Base-by-base conservation (phyloP, 2,113 vertebrate species). In the Percopsis transmontana region DNA sequence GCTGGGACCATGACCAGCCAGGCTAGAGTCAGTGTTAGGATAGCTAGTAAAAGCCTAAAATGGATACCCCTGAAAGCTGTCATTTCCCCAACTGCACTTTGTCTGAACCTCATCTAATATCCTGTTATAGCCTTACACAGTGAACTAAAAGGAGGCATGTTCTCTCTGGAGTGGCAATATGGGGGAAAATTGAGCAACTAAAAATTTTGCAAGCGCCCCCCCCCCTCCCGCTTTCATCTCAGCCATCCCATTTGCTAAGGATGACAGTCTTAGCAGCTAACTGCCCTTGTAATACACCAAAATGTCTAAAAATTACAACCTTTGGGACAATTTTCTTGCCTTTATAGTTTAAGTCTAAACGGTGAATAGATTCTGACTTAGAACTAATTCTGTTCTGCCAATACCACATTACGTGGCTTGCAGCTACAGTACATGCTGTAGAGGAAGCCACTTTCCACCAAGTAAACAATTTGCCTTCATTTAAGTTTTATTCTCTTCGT, bases 211-310 rank as follows among this genome's bases (percentile, higher is more conserved):
- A 81, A 88, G 79, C 87, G 86, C 89, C 87, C 82, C 80, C 82
- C 84, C 77, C 69, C 82, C 84, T 77, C 69, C 64, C 62, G 76
- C 90, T 92, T 91, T 92, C 87, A 91, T 91, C 87, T 90, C 77
- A 42, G 50, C 65, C 48, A 39, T 82, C 57, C 66, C 60, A 64
- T 72, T 75, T 68, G 62, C 51, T 14, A 58, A 66, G 75, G 63
- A 83, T 72, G 83, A 75, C 75, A 72, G 82, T 77, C 67, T 80
- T 54, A 74, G 77, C 61, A 54, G 72, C 76, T 82, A 86, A 89
- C 84, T 78, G 86, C 80, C 80, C 84, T 85, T 79, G 68, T 81
- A 70, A 76, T 52, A 80, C 61, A 80, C 77, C 77, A 85, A 79
- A 66, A 66, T 61, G 61, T 48, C 57, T 42, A 48, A 66, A 63